Base-by-base conservation (phyloP, 1,140 invertebrate genomes). In the Cydia splendana region DNA sequence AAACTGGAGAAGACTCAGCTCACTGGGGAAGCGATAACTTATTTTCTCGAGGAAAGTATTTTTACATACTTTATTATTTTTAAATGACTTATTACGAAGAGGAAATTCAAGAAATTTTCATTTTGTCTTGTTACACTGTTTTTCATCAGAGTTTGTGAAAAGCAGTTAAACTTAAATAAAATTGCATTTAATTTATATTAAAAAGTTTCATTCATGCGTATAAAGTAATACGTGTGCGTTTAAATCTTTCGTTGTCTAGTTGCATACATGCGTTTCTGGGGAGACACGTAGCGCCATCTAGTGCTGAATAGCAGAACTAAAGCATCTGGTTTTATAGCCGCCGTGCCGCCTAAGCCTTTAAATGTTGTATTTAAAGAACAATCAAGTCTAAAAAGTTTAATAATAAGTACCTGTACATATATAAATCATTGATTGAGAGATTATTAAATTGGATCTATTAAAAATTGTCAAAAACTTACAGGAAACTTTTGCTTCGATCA, bases 221-320 rank as follows among this genome's bases (percentile, higher is more conserved):
- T 57, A 57, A n/a, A 57, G 79, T 80, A 48, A 78, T 57, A n/a
- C 57, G 9, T 62, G 57, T 62, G 18, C 57, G 57, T 62, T 62
- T 62, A 62, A 62, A 62, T 62, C 57, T 62, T 62, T 62, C 20
- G 3, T 24, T 24, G 57, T 62, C 18, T 10, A 65, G 15, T 57
- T n/a, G 51, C 30, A 53, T 51, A 7, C 77, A 45, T 65, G 67
- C 9, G 30, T 15, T 71, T 71, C 28, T 57, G 76, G 48, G 24
- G 20, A 24, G n/a, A 30, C 78, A 20, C 15, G 45, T 80, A 81
- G 75, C 86, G 88, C 83, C 90, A 91, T 89, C 90, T 92, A 86
- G 84, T 77, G 82, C 10, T 71, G 87, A 81, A 82, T 92, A 91
- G 90, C 88, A 6, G 28, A 77, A 82, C 28, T 57, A 78, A 65